Percentiles rank a stretch among this genome's conserved stretches.
phyloP scores from a whole-genome alignment of 2,888 invertebrate genomes.

The Macropis europaea region DNA sequence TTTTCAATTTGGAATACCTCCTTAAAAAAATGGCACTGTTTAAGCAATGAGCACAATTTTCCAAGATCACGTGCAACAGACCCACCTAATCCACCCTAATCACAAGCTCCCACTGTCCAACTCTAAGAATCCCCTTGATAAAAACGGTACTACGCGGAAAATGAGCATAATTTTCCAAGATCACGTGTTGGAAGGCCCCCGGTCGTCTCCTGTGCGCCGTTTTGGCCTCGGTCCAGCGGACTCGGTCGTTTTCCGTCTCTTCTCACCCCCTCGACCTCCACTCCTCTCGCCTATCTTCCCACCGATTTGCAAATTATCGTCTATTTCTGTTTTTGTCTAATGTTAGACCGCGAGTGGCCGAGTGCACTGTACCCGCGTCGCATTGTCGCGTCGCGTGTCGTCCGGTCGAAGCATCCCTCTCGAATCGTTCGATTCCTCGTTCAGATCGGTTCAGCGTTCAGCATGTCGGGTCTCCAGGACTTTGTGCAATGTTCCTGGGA shows the following conservation, averaged over 20 bases:
- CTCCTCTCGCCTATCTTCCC: constrained; percentile 35
- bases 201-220: neutral
- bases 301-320: constrained; percentile 73
- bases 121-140: too few species aligned
- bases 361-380: constrained; percentile 56
- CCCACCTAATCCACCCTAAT: too few species aligned
- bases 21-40: too few species aligned
- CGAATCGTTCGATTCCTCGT: neutral
- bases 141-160: too few species aligned
- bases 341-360: constrained; percentile 67
- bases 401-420: constrained; percentile 24
- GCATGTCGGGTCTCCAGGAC: neutral
- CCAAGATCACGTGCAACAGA: too few species aligned
- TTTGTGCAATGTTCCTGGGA: too few species aligned
- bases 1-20: too few species aligned
- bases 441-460: neutral
- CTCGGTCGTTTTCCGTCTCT: constrained; percentile 16
- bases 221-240: constrained; percentile 42
- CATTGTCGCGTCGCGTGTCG: constrained; percentile 55
- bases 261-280: neutral
- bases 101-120: too few species aligned
- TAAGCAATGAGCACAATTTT: too few species aligned
- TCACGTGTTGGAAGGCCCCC: neutral
- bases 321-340: constrained; percentile 75
- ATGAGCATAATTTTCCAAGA: neutral